Percentiles rank a stretch among this genome's conserved stretches.
Evolutionary conservation across 2,888 invertebrate genomes (phyloP).

Genomic region (Exocentrus adspersus): DNA sequence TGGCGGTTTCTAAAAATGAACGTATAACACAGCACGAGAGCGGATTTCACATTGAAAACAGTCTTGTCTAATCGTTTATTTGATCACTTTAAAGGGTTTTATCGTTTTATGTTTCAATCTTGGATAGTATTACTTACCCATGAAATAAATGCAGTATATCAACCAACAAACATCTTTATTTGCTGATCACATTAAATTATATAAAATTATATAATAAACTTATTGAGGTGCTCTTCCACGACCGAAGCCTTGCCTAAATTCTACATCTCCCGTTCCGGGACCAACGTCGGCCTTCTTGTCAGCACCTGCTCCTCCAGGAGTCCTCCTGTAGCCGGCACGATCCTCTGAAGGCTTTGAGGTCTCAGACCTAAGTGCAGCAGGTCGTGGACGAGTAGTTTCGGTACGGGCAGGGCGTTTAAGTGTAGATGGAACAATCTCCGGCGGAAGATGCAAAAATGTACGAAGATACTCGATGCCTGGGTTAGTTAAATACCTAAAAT

Average conservation of each 20-base stretch:
- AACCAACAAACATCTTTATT: slow-evolving; percentile 24
- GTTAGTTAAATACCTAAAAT: slow-evolving; percentile 87
- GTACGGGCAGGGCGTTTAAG: slow-evolving; percentile 90
- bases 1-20: too few species aligned
- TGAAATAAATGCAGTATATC: neutral
- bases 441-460: slow-evolving; percentile 94
- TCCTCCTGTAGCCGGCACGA: slow-evolving; percentile 83
- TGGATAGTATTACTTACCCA: neutral
- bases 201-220: slow-evolving; percentile 46
- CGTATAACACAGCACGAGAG: too few species aligned
- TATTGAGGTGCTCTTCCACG: slow-evolving; percentile 74
- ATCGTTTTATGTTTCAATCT: too few species aligned
- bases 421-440: slow-evolving; percentile 98
- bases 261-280: slow-evolving; percentile 90
- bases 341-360: slow-evolving; percentile 82
- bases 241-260: slow-evolving; percentile 86
- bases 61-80: too few species aligned
- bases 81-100: too few species aligned
- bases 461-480: slow-evolving; percentile 97
- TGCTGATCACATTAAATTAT: slow-evolving; percentile 10
- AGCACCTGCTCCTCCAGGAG: slow-evolving; percentile 70
- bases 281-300: slow-evolving; percentile 99
- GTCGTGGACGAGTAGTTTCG: slow-evolving; percentile 84
- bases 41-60: too few species aligned
- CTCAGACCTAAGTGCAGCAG: slow-evolving; percentile 74